Evolutionary conservation across 2,888 invertebrate genomes (phyloP).

Genomic region (Pristionchus fissidentatus): DNA sequence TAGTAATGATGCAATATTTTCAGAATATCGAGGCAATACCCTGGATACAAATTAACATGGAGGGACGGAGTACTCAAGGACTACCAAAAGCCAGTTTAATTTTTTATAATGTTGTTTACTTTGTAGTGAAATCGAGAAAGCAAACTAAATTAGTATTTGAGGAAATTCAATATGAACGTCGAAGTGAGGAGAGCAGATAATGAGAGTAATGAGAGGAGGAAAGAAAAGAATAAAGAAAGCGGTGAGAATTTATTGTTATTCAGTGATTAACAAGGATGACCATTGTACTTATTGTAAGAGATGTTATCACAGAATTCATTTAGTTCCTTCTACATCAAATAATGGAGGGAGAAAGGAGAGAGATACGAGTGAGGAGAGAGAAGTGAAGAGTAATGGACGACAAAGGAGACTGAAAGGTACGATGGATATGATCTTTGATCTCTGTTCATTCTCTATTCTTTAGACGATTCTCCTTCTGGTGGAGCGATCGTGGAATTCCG

Average conservation of each 20-base stretch:
- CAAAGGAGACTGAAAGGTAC: too few relatives aligned
- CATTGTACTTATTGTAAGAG: too few relatives aligned
- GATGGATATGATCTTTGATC: too few relatives aligned
- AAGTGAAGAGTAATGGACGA: too few relatives aligned
- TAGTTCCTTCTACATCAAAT: too few relatives aligned
- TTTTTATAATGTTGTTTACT: neutral
- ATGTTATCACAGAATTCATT: too few relatives aligned
- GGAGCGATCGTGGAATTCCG: too few relatives aligned
- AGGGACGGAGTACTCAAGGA: neutral
- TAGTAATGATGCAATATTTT: neutral
- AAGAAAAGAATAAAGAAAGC: neutral
- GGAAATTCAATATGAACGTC: neutral
- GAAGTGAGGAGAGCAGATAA: neutral
- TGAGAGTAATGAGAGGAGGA: neutral
- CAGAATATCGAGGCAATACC: neutral
- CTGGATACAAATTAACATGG: neutral
- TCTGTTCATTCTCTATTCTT: too few relatives aligned
- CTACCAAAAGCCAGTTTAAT: neutral
- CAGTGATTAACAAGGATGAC: too few relatives aligned
- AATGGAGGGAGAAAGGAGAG: neutral
- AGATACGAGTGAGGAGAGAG: neutral
- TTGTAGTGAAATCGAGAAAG: too few relatives aligned
- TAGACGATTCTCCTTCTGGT: too few relatives aligned
- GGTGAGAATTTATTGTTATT: neutral
- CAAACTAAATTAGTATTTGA: neutral